Evolutionary conservation across 2,113 vertebrate genomes (phyloP), one percentile per base, ranked within the genome.

Genomic region (Atlantisia rogersi): DNA sequence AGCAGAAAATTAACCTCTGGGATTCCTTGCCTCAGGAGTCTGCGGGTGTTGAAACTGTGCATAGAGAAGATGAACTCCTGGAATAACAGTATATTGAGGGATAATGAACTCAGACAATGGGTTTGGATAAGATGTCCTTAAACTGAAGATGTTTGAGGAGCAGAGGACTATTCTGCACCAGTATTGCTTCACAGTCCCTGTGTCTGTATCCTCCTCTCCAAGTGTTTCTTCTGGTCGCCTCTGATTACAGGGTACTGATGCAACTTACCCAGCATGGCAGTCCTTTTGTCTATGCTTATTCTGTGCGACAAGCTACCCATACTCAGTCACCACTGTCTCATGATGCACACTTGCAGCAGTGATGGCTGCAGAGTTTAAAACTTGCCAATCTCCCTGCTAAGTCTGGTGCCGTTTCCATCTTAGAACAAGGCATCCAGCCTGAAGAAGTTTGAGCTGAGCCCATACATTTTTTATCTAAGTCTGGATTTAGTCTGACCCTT

Each of bases 401-500:
- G 12, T 10, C 40, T 86, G 5, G 4, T 44, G n/a, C 5, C 68
- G 19, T 78, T 94, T 82, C 78, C 39, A 64, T 4, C 75, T 55
- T 40, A 70, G 53, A 83, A 80, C 37, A 29, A 18, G 77, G 13
- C 31, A 63, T 20, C 50, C 40, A 52, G 18, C 18, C 59, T 77
- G 31, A 82, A 74, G 40, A 1, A 50, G 25, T 44, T 69, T 92
- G 32, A 73, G 42, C 2, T 25, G 40, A 81, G 29, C 29, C 14
- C 14, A 26, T 60, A 12, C 1, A 48, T 79, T 82, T 79, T 90
- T 84, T 60, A 86, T 96, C 75, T 91, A 75, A 92, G 88, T 92
- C 88, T 95, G 84, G 68, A 59, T 88, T 93, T 88, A 83, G n/a
- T 67, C 20, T 60, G 53, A 52, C 46, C 68, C 58, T 83, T 93